These are phyloP conservation scores for Cyanoderma ruficeps DNA, from an alignment of 2,113 vertebrate genomes.

Conservation along the genomic window DNA sequence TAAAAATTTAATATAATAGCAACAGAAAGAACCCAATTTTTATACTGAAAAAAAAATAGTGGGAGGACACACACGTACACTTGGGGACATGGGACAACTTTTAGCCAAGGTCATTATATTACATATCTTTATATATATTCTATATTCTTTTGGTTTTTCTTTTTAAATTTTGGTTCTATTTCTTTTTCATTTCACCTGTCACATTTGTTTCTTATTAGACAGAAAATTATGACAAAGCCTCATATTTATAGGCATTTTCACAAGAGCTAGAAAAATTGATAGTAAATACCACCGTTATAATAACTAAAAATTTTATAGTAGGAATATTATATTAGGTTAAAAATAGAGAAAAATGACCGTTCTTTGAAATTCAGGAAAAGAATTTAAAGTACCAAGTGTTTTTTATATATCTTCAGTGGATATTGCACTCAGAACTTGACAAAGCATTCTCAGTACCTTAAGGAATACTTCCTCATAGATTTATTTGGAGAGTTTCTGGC, in stretches of 20 bases:
- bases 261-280: background rate
- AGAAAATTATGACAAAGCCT: background rate
- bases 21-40: background rate
- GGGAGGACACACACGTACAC: accelerated
- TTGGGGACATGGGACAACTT: background rate
- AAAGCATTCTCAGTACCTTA: background rate
- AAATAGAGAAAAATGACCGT: background rate
- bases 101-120: background rate
- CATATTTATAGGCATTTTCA: background rate
- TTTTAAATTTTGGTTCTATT: background rate
- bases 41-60: accelerated
- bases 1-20: background rate
- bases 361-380: background rate
- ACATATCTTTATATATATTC: background rate
- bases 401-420: background rate
- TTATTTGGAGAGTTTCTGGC: background rate
- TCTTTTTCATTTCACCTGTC: background rate
- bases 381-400: background rate
- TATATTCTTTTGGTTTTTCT: background rate
- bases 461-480: background rate
- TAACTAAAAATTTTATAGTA: background rate
- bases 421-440: background rate
- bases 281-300: background rate
- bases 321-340: background rate
- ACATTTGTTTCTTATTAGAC: background rate